These are phyloP conservation scores for Malurus melanocephalus DNA, from an alignment of 2,113 vertebrate genomes.

Conservation along the genomic window DNA sequence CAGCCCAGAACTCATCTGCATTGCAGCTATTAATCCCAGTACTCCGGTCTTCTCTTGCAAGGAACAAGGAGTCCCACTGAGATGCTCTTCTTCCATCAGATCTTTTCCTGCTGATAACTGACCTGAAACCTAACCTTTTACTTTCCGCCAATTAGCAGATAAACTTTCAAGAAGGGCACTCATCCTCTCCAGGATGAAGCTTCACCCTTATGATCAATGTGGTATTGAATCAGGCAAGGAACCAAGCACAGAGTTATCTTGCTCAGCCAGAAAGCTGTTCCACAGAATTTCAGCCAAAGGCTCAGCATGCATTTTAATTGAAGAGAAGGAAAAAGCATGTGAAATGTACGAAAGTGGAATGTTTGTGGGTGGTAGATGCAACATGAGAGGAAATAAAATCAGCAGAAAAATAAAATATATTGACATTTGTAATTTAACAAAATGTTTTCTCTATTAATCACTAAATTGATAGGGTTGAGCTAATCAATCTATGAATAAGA, in stretches of 20 bases:
- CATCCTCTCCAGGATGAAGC: not conserved
- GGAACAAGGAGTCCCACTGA: not conserved
- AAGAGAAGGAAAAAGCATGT: slow-evolving; percentile 5
- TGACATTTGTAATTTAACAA: slow-evolving; percentile 10
- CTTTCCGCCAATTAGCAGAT: not conserved
- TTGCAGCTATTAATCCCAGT: not conserved
- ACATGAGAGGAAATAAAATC: slow-evolving; percentile 41
- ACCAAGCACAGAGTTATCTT: slow-evolving; percentile 6
- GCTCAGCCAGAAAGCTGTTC: slow-evolving; percentile 31
- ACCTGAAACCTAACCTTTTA: not conserved
- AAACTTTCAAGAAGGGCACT: slow-evolving; percentile 22
- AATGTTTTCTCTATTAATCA: slow-evolving; percentile 38
- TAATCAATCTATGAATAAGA: slow-evolving; percentile 14
- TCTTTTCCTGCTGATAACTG: slow-evolving; percentile 10
- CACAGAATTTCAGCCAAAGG: not conserved
- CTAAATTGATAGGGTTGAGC: not conserved
- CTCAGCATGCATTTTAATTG: slow-evolving; percentile 21
- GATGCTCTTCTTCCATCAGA: not conserved
- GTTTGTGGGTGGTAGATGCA: slow-evolving; percentile 24
- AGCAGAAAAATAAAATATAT: slow-evolving; percentile 12
- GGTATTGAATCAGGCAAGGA: slow-evolving; percentile 19
- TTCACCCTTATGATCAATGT: slow-evolving; percentile 1
- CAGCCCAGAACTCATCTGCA: not conserved
- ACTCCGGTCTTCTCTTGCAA: not conserved
- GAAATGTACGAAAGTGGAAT: not conserved